Base-by-base conservation (phyloP, 2,797 vertebrate genomes). In the Propithecus perrieri region DNA sequence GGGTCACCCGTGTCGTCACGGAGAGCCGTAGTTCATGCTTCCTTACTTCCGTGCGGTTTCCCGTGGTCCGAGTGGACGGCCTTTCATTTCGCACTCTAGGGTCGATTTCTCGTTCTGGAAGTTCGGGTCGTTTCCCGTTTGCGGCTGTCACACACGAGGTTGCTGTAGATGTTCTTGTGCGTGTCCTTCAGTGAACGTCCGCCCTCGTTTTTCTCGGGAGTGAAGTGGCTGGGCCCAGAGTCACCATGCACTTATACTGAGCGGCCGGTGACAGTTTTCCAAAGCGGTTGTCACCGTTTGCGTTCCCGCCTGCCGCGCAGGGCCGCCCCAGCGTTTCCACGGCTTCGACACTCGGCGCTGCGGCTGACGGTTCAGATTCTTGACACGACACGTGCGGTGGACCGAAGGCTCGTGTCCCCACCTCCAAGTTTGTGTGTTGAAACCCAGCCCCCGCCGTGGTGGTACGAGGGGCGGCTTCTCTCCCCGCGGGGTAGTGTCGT, bases 111-210 rank as follows among this genome's bases (percentile, higher is more conserved):
- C 59, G 1, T 6, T 61, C 28, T 1, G 53, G 48, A n/a, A 28
- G 4, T 7, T 17, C 10, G 41, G 61, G 41, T 26, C 13, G 50
- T 79, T 76, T 57, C 26, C 72, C 8, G 33, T 4, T 3, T 17
- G 35, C 1, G 50, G 50, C 50, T 14, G 2, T 59, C 57, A 26
- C 61, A 13, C 41, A 10, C 61, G 4, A 30, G 26, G 48, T 30
- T 20, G 33, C 22, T 4, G 8, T 38, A 17, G 38, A 22, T n/a
- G 59, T 22, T 65, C 61, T 24, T 2, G 28, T 13, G 30, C 46
- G 2, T 7, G 30, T 67, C 72, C 28, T 35, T 14, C 9, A 1
- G 33, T 4, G 30, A 11, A 15, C 3, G 0, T n/a, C n/a, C 11
- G 38, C 38, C 0, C 17, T 22, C 17, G 6, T 55, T 69, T 69